A percentile compares a stretch with the other conserved stretches of the same genome.
Conservation (phyloP, 2,888 invertebrate genomes). For the Crematogaster levior region DNA sequence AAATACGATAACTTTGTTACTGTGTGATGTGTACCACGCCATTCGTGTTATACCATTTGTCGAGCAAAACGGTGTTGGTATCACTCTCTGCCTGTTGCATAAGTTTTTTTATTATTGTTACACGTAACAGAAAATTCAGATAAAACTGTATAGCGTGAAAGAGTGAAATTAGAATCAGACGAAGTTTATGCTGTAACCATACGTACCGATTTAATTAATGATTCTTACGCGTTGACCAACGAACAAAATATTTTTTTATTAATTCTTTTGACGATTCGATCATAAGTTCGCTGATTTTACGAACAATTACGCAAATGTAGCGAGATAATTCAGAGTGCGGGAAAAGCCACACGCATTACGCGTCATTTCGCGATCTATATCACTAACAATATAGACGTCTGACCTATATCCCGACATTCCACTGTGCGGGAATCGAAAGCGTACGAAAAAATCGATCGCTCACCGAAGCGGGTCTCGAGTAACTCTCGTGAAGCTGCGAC, state of each 20-base stretch:
- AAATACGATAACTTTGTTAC: conserved; percentile 49
- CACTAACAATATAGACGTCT: conserved; percentile 30
- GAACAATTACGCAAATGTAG: not conserved
- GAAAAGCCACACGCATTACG: conserved; percentile 4
- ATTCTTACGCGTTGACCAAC: not conserved
- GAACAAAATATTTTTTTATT: not conserved
- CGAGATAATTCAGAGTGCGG: not conserved
- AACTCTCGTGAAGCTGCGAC: conserved; percentile 33
- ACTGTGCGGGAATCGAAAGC: conserved; percentile 44
- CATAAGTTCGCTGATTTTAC: not conserved
- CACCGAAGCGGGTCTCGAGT: conserved; percentile 16
- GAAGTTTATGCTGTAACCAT: not conserved
- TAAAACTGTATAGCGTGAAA: not conserved
- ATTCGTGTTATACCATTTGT: conserved; percentile 43
- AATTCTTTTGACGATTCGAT: not conserved
- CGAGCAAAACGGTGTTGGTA: conserved; percentile 22
- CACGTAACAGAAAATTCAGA: not conserved
- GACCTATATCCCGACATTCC: conserved; percentile 40
- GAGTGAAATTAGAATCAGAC: not conserved
- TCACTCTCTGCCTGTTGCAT: conserved; percentile 33
- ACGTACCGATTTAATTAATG: not conserved
- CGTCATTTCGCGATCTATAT: conserved; percentile 22
- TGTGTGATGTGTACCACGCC: conserved; percentile 19
- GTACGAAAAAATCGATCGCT: conserved; percentile 48
- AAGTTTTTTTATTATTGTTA: not conserved